These are phyloP conservation scores for Rhodinocichla rosea DNA, from an alignment of 2,113 vertebrate species.

Conservation along the genomic window DNA sequence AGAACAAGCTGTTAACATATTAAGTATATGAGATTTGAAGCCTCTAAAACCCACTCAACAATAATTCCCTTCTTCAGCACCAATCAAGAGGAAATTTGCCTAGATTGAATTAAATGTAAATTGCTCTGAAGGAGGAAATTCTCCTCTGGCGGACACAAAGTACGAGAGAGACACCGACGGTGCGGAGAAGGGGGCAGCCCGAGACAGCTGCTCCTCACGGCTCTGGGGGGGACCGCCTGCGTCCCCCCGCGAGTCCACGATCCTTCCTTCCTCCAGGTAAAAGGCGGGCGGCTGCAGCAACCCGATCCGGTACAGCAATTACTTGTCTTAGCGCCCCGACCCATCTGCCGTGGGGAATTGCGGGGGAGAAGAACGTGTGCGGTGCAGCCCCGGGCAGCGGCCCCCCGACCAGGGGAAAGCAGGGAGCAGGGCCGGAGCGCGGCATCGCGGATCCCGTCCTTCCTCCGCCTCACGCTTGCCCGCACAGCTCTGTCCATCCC, in stretches of 20 bases:
- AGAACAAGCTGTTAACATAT: conserved; percentile 54
- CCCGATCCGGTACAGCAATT: conserved; percentile 40
- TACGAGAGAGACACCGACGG: neutral
- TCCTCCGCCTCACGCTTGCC: neutral
- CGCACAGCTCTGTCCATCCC: neutral
- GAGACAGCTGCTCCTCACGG: neutral
- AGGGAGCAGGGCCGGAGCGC: neutral
- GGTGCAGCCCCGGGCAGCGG: neutral
- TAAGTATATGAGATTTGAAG: conserved; percentile 42
- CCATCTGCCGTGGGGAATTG: conserved; percentile 45
- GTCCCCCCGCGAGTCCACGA: too few relatives aligned
- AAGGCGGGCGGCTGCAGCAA: conserved; percentile 12
- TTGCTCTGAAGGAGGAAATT: conserved; percentile 41
- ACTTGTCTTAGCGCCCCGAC: conserved; percentile 1
- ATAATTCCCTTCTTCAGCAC: conserved; percentile 63
- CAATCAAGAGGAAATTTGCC: conserved; percentile 58
- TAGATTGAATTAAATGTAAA: conserved; percentile 54
- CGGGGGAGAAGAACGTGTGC: neutral
- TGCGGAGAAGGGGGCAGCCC: neutral
- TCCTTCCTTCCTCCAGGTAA: conserved; percentile 9
- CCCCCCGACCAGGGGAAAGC: neutral
- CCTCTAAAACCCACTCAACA: conserved; percentile 54
- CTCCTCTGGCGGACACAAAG: neutral
- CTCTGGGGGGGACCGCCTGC: neutral
- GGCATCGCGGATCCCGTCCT: neutral